Evolutionary conservation across 2,888 invertebrate species (phyloP).

Genomic region (Thecocarcelia acutangulata): DNA sequence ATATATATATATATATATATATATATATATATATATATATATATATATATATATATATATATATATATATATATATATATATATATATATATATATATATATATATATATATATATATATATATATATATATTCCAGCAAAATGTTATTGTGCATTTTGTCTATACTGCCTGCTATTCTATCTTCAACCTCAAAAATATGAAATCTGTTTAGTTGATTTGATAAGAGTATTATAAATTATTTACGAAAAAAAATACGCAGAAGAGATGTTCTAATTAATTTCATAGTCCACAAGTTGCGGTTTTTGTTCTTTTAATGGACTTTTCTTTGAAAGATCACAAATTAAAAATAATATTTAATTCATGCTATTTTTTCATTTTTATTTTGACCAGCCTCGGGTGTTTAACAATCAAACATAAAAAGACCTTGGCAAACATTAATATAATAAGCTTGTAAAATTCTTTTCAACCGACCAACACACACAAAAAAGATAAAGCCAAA

Average conservation of each 20-base stretch:
- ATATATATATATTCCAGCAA: no score
- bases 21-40: no score
- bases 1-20: no score
- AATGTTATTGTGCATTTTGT: no score
- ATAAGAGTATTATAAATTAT: no score
- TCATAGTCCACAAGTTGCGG: slow-evolving; percentile 14
- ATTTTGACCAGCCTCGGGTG: slow-evolving; percentile 9
- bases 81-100: no score
- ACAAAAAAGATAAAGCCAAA: background rate
- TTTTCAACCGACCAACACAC: background rate
- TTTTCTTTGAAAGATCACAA: background rate
- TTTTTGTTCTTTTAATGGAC: background rate
- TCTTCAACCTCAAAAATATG: no score
- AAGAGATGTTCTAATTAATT: slow-evolving; percentile 28
- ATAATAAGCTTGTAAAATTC: slow-evolving; percentile 28
- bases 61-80: no score
- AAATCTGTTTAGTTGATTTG: no score
- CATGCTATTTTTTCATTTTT: background rate
- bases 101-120: no score
- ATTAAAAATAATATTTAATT: slow-evolving; percentile 9
- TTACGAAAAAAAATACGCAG: background rate
- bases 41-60: no score
- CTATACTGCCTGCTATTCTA: no score
- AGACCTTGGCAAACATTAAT: slow-evolving; percentile 4
- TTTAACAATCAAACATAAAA: slow-evolving; percentile 13